Base-by-base conservation (phyloP, 2,888 invertebrate species). In the Epiblema foenella region DNA sequence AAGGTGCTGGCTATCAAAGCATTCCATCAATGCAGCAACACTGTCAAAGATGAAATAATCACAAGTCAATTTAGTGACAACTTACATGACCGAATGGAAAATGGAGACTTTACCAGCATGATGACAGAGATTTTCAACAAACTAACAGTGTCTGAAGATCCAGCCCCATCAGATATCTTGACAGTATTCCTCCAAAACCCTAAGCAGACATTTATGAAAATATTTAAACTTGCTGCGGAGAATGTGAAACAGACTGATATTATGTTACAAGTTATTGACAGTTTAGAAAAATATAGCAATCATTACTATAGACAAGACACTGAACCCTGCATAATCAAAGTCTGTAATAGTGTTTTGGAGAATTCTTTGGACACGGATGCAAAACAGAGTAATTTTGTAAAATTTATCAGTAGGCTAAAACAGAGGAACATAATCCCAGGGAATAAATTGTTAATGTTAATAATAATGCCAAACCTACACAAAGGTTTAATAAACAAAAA, bases 381-480 rank as follows among this genome's bases (percentile, higher is more conserved):
- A 2, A 83, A 84, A 46, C 80, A 82, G 75, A 77, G 79, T 17
- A 88, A 89, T 78, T 85, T 87, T 71, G 79, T 90, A 15, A 81
- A 78, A 51, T 92, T 92, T 77, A 74, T 91, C 37, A 78, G 79
- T 74, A 81, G 79, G 29, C 75, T 93, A 37, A 92, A 90, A 76
- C 78, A 75, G 51, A 67, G 73, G 39, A 76, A 83, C 24, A 81
- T 87, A 59, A 79, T 92, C 57, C 75, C 86, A 12, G 85, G 81
- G 39, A 77, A 84, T 12, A 87, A 89, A 65, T 77, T 93, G 42
- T 79, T 93, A 29, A 76, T 91, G 56, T 77, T 88, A 20, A 82
- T 91, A 56, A 82, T 91, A 1, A 91, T 93, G 91, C 90, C 92
- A 7, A 83, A 84, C 72, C 79, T 92, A 64, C 89, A 92, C 71